Conservation (phyloP, 1,140 invertebrate genomes). For the Hypothenemus hampei region DNA sequence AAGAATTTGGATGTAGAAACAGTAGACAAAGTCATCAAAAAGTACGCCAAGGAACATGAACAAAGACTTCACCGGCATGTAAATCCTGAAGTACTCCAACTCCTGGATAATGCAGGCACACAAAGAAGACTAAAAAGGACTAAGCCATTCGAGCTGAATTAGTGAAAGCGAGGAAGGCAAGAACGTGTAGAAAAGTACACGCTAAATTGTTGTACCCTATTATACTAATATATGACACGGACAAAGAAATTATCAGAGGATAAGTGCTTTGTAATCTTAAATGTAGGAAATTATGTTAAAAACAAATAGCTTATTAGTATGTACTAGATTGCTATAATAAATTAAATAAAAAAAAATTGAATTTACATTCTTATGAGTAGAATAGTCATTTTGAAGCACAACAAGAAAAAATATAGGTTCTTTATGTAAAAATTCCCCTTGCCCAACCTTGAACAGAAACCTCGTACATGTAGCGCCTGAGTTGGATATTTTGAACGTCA, state of each 20-base stretch:
- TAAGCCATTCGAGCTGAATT: background rate
- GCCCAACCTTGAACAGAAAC: background rate
- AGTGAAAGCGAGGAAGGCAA: no score
- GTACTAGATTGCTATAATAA: background rate
- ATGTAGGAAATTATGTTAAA: background rate
- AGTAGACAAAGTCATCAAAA: slow-evolving; percentile 21
- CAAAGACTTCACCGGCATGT: slow-evolving; percentile 11
- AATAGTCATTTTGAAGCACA: background rate
- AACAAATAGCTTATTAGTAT: background rate
- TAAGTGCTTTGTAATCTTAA: background rate
- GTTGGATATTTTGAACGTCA: background rate
- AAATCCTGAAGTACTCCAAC: slow-evolving; percentile 18
- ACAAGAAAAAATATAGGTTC: background rate
- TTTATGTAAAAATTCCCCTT: background rate
- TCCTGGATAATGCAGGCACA: slow-evolving; percentile 10
- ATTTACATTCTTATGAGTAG: no score
- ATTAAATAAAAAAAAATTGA: slow-evolving; percentile 10
- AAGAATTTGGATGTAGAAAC: slow-evolving; percentile 14
- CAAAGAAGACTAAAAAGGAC: slow-evolving; percentile 6
- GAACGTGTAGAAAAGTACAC: no score
- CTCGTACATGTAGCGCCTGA: background rate
- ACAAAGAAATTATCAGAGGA: background rate
- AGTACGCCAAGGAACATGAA: slow-evolving; percentile 16
- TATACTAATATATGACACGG: no score
- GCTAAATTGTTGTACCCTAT: background rate